Conservation (phyloP, 2,888 invertebrate genomes). For the Tolmerus cingulatus region DNA sequence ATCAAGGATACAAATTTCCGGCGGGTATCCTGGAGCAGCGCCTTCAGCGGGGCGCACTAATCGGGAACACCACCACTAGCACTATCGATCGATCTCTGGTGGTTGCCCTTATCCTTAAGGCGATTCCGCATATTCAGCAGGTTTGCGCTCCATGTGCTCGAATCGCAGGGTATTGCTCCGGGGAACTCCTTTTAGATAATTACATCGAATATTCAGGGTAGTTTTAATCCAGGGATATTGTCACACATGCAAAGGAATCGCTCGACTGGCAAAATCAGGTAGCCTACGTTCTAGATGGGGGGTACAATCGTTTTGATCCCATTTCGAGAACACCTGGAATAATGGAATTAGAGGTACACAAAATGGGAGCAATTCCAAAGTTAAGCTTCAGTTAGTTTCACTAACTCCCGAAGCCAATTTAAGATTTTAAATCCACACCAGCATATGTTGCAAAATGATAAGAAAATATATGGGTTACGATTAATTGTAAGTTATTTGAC, state of each 20-base stretch:
- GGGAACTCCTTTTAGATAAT: constrained; percentile 19
- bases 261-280: not conserved
- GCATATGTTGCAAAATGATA: not conserved
- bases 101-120: not conserved
- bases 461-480: not conserved
- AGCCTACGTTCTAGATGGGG: not conserved
- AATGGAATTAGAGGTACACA: not conserved
- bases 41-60: not conserved
- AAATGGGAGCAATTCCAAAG: not conserved
- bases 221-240: constrained; percentile 20
- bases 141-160: not conserved
- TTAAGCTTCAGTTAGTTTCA: not conserved
- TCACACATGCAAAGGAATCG: not conserved
- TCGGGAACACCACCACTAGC: not conserved
- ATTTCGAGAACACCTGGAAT: not conserved
- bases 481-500: too few relatives aligned
- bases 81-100: not conserved
- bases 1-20: constrained; percentile 17
- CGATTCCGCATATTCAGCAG: constrained; percentile 5
- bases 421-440: not conserved
- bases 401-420: not conserved
- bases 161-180: not conserved
- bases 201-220: constrained; percentile 19
- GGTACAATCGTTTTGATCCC: not conserved
- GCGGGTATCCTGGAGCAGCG: not conserved